A percentile compares a stretch with the other conserved stretches of the same genome.
phyloP scores from a whole-genome alignment of 2,888 invertebrate genomes.

The Stenichneumon culpator region DNA sequence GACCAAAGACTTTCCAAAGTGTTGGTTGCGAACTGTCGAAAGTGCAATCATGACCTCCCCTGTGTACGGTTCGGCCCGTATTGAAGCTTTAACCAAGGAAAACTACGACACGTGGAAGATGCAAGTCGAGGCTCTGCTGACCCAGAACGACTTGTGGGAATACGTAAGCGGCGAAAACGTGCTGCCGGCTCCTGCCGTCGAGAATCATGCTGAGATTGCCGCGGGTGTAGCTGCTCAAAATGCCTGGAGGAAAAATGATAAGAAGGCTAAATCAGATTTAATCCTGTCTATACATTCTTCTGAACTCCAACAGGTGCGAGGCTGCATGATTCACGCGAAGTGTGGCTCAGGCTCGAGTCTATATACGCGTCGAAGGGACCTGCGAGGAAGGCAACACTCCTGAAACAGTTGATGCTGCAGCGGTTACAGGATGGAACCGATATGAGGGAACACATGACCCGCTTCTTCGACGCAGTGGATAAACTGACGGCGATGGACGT shows the following conservation, averaged over 20 bases:
- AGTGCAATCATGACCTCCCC: slow-evolving; percentile 4
- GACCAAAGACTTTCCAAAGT: slow-evolving; percentile 15
- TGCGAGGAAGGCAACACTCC: slow-evolving; percentile 59
- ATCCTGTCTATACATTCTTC: slow-evolving; percentile 48
- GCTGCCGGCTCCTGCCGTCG: neutral
- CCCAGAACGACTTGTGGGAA: slow-evolving; percentile 39
- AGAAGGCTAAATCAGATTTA: slow-evolving; percentile 61
- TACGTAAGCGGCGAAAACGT: slow-evolving; percentile 42
- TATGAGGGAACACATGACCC: slow-evolving; percentile 55
- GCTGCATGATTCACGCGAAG: slow-evolving; percentile 57
- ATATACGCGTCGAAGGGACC: slow-evolving; percentile 63
- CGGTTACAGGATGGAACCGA: slow-evolving; percentile 55
- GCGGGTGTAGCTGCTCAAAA: slow-evolving; percentile 1
- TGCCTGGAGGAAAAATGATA: slow-evolving; percentile 39
- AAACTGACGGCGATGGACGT: slow-evolving; percentile 67
- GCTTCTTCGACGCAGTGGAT: slow-evolving; percentile 68
- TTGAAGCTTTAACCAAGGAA: slow-evolving; percentile 23
- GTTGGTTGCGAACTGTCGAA: slow-evolving; percentile 21
- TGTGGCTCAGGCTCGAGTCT: slow-evolving; percentile 64
- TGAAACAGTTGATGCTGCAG: slow-evolving; percentile 58
- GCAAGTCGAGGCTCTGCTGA: slow-evolving; percentile 33
- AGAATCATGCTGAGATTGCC: neutral
- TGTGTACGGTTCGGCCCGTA: neutral
- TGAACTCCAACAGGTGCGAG: slow-evolving; percentile 56
- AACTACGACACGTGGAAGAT: slow-evolving; percentile 41